phyloP scores from a whole-genome alignment of 1,140 invertebrate genomes.

The Drosophila serrata region DNA sequence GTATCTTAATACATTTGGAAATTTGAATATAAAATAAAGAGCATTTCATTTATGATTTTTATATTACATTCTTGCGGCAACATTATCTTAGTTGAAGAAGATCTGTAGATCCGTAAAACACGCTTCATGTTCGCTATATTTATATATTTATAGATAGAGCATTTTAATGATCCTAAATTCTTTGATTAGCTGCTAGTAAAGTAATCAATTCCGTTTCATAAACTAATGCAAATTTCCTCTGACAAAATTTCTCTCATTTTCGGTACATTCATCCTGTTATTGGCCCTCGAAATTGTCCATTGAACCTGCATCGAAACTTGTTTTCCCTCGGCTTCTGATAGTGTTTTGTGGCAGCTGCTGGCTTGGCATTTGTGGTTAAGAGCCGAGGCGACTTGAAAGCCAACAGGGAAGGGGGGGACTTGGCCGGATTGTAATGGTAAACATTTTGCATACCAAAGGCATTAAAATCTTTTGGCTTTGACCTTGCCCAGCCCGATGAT shows the following conservation, averaged over 20 bases:
- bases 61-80: too few relatives aligned
- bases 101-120: too few relatives aligned
- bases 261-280: constrained; percentile 12
- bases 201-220: not conserved
- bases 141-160: not conserved
- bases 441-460: constrained; percentile 65
- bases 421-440: constrained; percentile 52
- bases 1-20: too few relatives aligned
- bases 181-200: not conserved
- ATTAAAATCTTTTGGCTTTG: constrained; percentile 66
- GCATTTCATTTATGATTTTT: too few relatives aligned
- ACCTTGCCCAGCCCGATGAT: constrained; percentile 71
- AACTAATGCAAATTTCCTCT: not conserved
- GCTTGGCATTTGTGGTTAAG: constrained; percentile 59
- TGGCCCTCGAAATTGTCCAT: constrained; percentile 73
- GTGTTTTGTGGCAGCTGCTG: constrained; percentile 56
- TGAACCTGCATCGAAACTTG: constrained; percentile 76
- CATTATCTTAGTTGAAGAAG: not conserved
- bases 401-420: constrained; percentile 8
- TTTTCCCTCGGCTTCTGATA: constrained; percentile 53
- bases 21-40: too few relatives aligned
- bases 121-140: too few relatives aligned
- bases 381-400: constrained; percentile 42
- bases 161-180: not conserved
- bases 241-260: constrained; percentile 1